A percentile compares a stretch with the other conserved stretches of the same genome.
Conservation (phyloP, 2,113 vertebrate genomes). For the Fukomys damarensis region DNA sequence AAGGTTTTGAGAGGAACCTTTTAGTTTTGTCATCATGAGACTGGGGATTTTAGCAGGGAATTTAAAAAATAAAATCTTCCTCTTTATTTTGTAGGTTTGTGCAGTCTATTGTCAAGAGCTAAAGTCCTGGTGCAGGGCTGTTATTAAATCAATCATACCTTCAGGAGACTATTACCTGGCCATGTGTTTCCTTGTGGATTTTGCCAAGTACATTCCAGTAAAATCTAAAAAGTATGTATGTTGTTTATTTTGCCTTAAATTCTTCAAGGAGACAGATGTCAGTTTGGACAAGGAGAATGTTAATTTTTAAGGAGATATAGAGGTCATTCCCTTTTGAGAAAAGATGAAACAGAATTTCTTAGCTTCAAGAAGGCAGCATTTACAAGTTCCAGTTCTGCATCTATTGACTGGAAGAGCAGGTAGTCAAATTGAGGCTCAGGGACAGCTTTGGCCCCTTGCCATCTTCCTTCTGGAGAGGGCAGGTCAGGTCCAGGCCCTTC, state of each 20-base stretch:
- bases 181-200: slow-evolving; percentile 89
- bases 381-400: neutral
- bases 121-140: slow-evolving; percentile 87
- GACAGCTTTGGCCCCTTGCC: neutral
- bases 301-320: neutral
- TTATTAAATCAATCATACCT: slow-evolving; percentile 80
- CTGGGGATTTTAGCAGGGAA: neutral
- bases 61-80: neutral
- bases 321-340: neutral
- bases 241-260: neutral
- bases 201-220: slow-evolving; percentile 84
- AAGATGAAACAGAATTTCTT: neutral
- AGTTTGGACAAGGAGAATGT: slow-evolving; percentile 13
- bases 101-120: slow-evolving; percentile 86
- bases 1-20: neutral
- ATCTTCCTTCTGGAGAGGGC: neutral
- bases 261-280: neutral
- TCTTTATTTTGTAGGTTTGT: slow-evolving; percentile 81
- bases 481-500: neutral
- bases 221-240: slow-evolving; percentile 82
- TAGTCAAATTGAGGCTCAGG: neutral
- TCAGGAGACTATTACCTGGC: slow-evolving; percentile 75
- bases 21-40: neutral
- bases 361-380: neutral
- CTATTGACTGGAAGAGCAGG: no score